A percentile compares a stretch with the other conserved stretches of the same genome.
Conservation (phyloP, 2,113 vertebrate species). For the Chloropsis hardwickii region DNA sequence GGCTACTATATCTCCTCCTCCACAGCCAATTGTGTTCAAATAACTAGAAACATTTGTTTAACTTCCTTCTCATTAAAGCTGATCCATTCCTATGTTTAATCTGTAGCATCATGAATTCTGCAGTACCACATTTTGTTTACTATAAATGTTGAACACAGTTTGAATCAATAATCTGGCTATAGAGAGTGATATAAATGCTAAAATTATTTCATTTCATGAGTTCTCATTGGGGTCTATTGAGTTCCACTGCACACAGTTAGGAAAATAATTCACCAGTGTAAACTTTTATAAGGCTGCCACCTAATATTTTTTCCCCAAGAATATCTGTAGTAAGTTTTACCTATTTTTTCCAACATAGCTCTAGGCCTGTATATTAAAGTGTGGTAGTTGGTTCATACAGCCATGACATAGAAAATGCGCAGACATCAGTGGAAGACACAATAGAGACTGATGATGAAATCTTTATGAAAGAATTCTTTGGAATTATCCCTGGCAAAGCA, state of each 20-base stretch:
- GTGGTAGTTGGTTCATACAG: not conserved
- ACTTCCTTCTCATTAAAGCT: not conserved
- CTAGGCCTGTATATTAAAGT: not conserved
- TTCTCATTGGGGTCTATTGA: not conserved
- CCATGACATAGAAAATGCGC: not conserved
- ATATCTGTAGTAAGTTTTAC: not conserved
- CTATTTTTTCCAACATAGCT: not conserved
- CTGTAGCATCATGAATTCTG: not conserved
- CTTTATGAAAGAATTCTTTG: not conserved
- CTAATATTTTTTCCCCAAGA: not conserved
- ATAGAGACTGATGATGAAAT: not conserved
- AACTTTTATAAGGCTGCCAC: not conserved
- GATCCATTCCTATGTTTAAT: not conserved
- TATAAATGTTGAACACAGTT: not conserved
- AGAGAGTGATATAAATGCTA: not conserved
- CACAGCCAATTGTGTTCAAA: not conserved
- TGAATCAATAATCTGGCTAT: not conserved
- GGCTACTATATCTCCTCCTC: not conserved
- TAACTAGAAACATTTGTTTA: not conserved
- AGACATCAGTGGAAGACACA: not conserved
- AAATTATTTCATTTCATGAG: not conserved
- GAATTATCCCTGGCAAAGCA: not conserved
- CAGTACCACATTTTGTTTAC: not conserved
- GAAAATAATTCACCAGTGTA: not conserved
- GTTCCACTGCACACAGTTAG: not conserved